phyloP scores from a whole-genome alignment of 2,888 invertebrate species.

The Drosophila birchii region DNA sequence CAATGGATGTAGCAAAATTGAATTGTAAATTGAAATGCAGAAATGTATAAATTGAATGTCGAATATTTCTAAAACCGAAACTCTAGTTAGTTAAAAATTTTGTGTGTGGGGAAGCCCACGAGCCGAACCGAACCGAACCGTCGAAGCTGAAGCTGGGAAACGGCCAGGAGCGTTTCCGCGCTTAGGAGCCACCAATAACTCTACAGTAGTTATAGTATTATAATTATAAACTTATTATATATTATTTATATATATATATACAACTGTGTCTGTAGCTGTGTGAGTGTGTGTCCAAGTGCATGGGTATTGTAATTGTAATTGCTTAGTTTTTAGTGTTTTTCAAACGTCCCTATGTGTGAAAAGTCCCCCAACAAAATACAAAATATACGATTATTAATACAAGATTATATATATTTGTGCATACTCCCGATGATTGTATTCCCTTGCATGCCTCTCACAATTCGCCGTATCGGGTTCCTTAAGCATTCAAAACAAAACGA shows the following conservation, averaged over 20 bases:
- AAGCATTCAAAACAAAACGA: constrained; percentile 47
- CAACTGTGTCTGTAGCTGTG: constrained; percentile 42
- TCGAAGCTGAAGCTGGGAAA: constrained; percentile 17
- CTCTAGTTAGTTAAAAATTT: constrained; percentile 42
- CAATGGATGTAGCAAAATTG: constrained; percentile 31
- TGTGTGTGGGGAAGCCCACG: constrained; percentile 39
- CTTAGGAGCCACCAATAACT: constrained; percentile 66
- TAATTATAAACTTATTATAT: constrained; percentile 39
- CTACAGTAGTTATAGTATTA: constrained; percentile 78
- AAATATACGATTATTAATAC: constrained; percentile 50
- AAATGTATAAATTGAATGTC: constrained; percentile 30
- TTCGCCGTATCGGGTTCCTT: constrained; percentile 75
- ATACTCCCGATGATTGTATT: constrained; percentile 62
- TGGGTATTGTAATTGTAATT: constrained; percentile 43
- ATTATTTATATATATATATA: constrained; percentile 51
- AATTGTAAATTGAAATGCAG: constrained; percentile 22
- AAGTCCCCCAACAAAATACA: constrained; percentile 37
- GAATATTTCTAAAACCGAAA: constrained; percentile 44
- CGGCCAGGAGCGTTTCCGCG: constrained; percentile 48
- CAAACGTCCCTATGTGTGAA: constrained; percentile 71
- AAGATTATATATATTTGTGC: constrained; percentile 29
- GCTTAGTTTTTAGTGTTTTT: constrained; percentile 52
- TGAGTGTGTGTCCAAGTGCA: constrained; percentile 61
- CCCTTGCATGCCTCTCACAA: constrained; percentile 44
- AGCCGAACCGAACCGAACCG: constrained; percentile 9